Evolutionary conservation across 1,140 invertebrate genomes (phyloP).

Genomic region (Solen grandis): DNA sequence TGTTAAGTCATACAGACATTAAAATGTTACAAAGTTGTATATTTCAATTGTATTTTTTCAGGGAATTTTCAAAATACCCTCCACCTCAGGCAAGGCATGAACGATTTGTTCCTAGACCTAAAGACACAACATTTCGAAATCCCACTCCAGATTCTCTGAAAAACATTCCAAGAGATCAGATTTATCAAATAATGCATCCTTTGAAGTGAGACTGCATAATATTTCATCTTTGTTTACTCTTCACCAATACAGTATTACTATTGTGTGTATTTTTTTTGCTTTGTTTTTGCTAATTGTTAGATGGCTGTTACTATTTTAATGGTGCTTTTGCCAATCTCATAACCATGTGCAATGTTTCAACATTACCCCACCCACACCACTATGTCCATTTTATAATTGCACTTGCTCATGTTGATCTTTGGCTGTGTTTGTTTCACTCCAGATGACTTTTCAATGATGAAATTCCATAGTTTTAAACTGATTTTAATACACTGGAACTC

Average conservation of each 20-base stretch:
- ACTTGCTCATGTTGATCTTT: constrained; percentile 54
- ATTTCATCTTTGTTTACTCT: constrained; percentile 9
- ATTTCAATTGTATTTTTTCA: constrained; percentile 43
- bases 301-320: constrained; percentile 30
- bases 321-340: constrained; percentile 16
- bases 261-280: neutral
- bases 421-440: constrained; percentile 20
- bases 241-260: constrained; percentile 54
- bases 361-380: too few relatives aligned
- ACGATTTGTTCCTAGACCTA: constrained; percentile 30
- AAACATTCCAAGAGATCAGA: constrained; percentile 66
- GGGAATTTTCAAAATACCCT: constrained; percentile 45
- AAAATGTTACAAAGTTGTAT: too few relatives aligned
- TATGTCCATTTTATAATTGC: too few relatives aligned
- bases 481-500: too few relatives aligned
- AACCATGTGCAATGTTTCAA: constrained; percentile 43
- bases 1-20: too few relatives aligned
- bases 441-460: neutral
- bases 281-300: constrained; percentile 2
- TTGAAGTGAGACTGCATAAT: constrained; percentile 57
- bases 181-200: constrained; percentile 73
- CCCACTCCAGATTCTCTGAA: constrained; percentile 64
- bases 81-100: constrained; percentile 15
- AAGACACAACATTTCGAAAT: constrained; percentile 59
- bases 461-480: too few relatives aligned